These are phyloP conservation scores for Tridacna gigas DNA, from an alignment of 2,888 invertebrate genomes.

Conservation along the genomic window DNA sequence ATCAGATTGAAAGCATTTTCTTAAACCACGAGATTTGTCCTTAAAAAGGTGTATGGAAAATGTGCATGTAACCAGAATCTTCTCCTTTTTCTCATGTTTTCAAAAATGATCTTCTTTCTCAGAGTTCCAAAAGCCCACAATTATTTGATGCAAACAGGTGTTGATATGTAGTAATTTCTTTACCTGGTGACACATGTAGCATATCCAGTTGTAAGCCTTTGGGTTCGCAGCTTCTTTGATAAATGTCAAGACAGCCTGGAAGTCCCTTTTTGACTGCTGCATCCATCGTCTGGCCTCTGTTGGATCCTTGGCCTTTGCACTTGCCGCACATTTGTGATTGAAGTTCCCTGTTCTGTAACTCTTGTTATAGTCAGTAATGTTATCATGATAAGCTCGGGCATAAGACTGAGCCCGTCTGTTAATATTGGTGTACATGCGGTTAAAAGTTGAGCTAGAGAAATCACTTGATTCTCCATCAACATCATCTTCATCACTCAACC, in stretches of 20 bases:
- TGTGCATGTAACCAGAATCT: too few relatives aligned
- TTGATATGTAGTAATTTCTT: neutral
- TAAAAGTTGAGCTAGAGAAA: slow-evolving; percentile 27
- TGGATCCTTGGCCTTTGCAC: slow-evolving; percentile 14
- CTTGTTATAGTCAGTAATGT: slow-evolving; percentile 36
- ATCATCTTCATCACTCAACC: slow-evolving; percentile 1
- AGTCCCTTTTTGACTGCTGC: slow-evolving; percentile 58
- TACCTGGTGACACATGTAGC: slow-evolving; percentile 68
- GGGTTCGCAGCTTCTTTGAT: slow-evolving; percentile 15
- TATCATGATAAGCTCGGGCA: slow-evolving; percentile 38
- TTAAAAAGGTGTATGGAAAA: too few relatives aligned
- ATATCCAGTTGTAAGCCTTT: slow-evolving; percentile 64
- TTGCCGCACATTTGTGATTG: slow-evolving; percentile 11
- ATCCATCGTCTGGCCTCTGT: slow-evolving; percentile 58
- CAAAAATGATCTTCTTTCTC: too few relatives aligned
- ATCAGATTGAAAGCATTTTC: too few relatives aligned
- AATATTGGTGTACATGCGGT: slow-evolving; percentile 16
- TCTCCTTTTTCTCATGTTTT: too few relatives aligned
- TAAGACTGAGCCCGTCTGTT: slow-evolving; percentile 26
- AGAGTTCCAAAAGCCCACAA: too few relatives aligned
- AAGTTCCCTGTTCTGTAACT: slow-evolving; percentile 23
- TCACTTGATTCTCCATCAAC: neutral
- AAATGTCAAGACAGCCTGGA: slow-evolving; percentile 37
- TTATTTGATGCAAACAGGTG: too few relatives aligned
- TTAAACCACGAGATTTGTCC: too few relatives aligned